Conservation (phyloP, 2,888 invertebrate species). For the Volucella zonaria region DNA sequence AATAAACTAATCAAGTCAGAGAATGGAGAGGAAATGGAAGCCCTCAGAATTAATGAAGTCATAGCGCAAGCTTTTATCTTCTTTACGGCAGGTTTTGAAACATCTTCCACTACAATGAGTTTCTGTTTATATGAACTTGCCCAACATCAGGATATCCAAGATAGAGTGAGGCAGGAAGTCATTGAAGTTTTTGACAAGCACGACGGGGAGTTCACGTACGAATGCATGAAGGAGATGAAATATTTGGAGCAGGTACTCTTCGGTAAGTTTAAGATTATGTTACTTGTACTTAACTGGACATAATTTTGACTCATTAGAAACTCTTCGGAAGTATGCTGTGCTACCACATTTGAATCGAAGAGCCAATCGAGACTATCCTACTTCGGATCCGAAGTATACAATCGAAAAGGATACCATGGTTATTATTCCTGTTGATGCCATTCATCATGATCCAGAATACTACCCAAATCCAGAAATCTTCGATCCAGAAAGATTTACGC, state of each 20-base stretch:
- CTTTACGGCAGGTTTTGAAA: conserved; percentile 85
- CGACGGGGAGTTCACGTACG: conserved; percentile 78
- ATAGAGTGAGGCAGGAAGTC: conserved; percentile 77
- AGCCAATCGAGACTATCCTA: conserved; percentile 42
- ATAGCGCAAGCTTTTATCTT: conserved; percentile 80
- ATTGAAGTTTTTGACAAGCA: conserved; percentile 49
- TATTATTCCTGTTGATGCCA: conserved; percentile 83
- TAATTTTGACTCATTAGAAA: conserved; percentile 80
- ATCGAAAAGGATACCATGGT: conserved; percentile 83
- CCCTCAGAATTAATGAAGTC: conserved; percentile 77
- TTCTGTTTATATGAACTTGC: conserved; percentile 82
- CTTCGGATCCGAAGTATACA: conserved; percentile 81
- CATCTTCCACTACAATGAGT: conserved; percentile 85
- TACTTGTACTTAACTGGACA: not conserved
- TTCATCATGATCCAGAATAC: conserved; percentile 78
- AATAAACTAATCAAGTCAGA: conserved; percentile 78
- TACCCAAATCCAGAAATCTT: conserved; percentile 82
- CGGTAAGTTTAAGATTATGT: conserved; percentile 75
- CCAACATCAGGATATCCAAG: conserved; percentile 77
- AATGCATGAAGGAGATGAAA: conserved; percentile 78
- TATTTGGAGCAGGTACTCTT: conserved; percentile 78
- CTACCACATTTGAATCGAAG: conserved; percentile 76
- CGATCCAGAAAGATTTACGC: conserved; percentile 82
- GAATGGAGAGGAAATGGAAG: conserved; percentile 30
- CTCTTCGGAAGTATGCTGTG: conserved; percentile 84